Evolutionary conservation across 2,888 invertebrate species (phyloP), one percentile per base, ranked within the genome.

Genomic region (Spilosoma lubricipeda): DNA sequence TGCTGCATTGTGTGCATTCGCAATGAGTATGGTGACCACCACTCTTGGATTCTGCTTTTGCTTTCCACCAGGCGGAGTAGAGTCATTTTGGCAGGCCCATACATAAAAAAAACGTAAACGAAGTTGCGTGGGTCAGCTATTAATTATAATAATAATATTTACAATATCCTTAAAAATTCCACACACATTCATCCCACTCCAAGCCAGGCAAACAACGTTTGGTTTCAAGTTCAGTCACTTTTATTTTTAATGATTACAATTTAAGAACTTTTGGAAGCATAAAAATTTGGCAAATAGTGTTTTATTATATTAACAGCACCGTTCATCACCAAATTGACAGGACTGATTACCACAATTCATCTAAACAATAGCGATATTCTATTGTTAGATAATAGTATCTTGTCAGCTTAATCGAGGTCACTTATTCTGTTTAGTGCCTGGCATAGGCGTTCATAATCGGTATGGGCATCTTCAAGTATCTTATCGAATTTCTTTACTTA

Each of bases 381-480:
- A 30, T 48, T 45, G 67, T 48, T 67, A 30, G 42, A 45, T 45
- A n/a, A n/a, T n/a, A n/a, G n/a, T n/a, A 30, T 30, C 27, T 30
- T 67, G 27, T 48, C 45, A 45, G 45, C 30, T 42, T 67, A 45
- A 45, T 45, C 27, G 67, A 67, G 67, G 45, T 27, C 15, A 66
- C n/a, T 66, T 9, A 67, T 67, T 42, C 42, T 33, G 27, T 27
- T 27, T 67, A 42, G 23, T 27, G 13, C n/a, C 27, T 67, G 42
- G 30, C 45, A 45, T 30, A n/a, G 18, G 20, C 45, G 30, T 30
- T 67, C 27, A 27, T 67, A 30, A 18, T 27, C n/a, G 27, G 42
- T 42, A 45, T 45, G 18, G 27, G 30, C 8, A 36, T 18, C 15
- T 30, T 30, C 13, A 8, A 30, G 30, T 63, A 18, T 18, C 18